Evolutionary conservation across 2,113 vertebrate genomes (phyloP), one percentile per base, ranked within the genome.

Genomic region (Oophaga pumilio): DNA sequence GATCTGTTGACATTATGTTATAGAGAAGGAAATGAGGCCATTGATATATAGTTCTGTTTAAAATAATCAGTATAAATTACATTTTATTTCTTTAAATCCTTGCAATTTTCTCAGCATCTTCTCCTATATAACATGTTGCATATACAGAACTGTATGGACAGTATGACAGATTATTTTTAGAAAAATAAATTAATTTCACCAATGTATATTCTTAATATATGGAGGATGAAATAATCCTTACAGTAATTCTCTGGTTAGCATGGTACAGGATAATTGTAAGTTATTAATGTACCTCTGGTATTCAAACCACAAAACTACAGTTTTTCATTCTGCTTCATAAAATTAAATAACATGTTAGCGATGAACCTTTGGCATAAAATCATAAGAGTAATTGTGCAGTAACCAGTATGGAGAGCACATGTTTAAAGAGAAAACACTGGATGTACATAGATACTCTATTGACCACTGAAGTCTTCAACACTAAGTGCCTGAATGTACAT

Each of bases 321-420:
- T 82, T 76, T 17, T 76, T 4, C 50, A 82, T 68, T 87, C 86
- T 82, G 78, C 76, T 60, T 81, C 57, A 73, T 76, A 74, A 43
- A 76, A 33, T 62, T 24, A 64, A 87, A 83, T 83, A 49, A 83
- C 22, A 82, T 1, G 69, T 82, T 83, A 56, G 56, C 56, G 9
- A 82, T 66, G 14, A 64, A 76, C n/a, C 56, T 15, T 76, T 83
- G 79, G 79, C 57, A 64, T 43, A 64, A 66, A 52, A 78, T 76
- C 14, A 66, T 53, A 18, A 18, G 9, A 50, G 28, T 49, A 50
- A 26, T 73, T 76, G 53, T 81, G 20, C 43, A 86, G 62, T 86
- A 69, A 73, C 18, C 9, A 28, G 18, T 24, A 15, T 4, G 28
- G n/a, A 59, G 78, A 71, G 68, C 59, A 28, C 68, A 71, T 33